These are phyloP conservation scores for Aspidiotus destructor DNA, from an alignment of 2,888 invertebrate species.

Conservation along the genomic window DNA sequence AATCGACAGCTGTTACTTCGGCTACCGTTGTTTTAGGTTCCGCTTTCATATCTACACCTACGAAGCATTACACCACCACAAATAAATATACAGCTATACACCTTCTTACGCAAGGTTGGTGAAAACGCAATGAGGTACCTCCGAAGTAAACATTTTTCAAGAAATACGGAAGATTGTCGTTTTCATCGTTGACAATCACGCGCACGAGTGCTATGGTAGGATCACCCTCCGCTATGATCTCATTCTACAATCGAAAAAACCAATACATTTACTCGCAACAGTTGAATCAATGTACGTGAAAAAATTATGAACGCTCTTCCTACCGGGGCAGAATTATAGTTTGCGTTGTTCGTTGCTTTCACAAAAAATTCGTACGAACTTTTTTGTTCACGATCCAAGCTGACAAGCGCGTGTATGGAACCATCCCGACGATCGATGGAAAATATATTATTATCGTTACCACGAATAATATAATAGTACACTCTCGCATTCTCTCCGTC, in stretches of 20 bases:
- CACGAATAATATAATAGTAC: slow-evolving; percentile 69
- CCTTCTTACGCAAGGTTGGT: background rate
- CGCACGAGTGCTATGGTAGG: slow-evolving; percentile 61
- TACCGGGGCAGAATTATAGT: slow-evolving; percentile 51
- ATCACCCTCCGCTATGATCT: slow-evolving; percentile 45
- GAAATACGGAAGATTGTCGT: slow-evolving; percentile 74
- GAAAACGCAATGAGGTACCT: slow-evolving; percentile 44
- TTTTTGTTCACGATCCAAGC: slow-evolving; percentile 70
- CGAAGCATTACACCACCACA: slow-evolving; percentile 34
- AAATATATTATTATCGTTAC: slow-evolving; percentile 67
- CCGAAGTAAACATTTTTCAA: slow-evolving; percentile 55
- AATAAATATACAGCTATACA: background rate
- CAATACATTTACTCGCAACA: background rate
- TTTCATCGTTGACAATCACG: slow-evolving; percentile 66
- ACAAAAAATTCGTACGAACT: slow-evolving; percentile 66
- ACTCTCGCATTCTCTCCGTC: slow-evolving; percentile 71
- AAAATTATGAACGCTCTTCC: background rate
- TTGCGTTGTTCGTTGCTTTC: slow-evolving; percentile 73
- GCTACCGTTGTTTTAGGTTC: slow-evolving; percentile 63
- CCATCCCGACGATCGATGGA: slow-evolving; percentile 71
- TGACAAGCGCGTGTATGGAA: slow-evolving; percentile 63
- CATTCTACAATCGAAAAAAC: slow-evolving; percentile 21
- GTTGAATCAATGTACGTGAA: background rate
- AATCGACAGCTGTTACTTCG: slow-evolving; percentile 68
- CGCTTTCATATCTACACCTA: slow-evolving; percentile 66